A percentile compares a stretch with the other conserved stretches of the same genome.
These are phyloP conservation scores for Mythimna lalbum DNA, from an alignment of 2,888 invertebrate species.

Conservation along the genomic window DNA sequence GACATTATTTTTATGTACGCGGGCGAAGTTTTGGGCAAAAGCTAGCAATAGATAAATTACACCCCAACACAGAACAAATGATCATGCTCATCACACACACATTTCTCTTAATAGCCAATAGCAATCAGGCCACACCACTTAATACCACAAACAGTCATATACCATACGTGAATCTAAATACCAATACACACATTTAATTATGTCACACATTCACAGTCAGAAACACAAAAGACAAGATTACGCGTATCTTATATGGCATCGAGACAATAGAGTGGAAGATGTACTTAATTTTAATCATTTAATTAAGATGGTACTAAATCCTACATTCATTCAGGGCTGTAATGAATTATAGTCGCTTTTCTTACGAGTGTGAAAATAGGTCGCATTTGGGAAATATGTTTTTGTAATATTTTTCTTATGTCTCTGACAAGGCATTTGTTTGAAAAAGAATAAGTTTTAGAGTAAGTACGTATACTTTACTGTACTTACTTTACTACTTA, in stretches of 20 bases:
- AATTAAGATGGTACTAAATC: slow-evolving; percentile 52
- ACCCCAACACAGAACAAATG: no score
- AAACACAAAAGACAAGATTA: slow-evolving; percentile 39
- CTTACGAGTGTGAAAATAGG: slow-evolving; percentile 45
- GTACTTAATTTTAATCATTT: slow-evolving; percentile 48
- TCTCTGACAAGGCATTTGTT: slow-evolving; percentile 1
- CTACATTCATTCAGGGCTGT: slow-evolving; percentile 15
- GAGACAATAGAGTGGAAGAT: slow-evolving; percentile 28
- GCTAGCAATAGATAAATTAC: no score
- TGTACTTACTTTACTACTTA: no score
- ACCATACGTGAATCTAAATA: not conserved
- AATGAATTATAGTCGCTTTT: slow-evolving; percentile 45
- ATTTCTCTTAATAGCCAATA: no score
- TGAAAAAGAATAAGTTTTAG: not conserved
- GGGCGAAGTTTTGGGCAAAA: no score
- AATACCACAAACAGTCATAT: no score
- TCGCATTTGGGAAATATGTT: slow-evolving; percentile 47
- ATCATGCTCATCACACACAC: no score
- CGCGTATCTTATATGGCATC: slow-evolving; percentile 13
- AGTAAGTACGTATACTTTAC: no score
- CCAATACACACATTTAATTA: slow-evolving; percentile 13
- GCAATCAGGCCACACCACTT: no score
- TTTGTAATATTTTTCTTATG: slow-evolving; percentile 12
- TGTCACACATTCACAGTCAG: slow-evolving; percentile 5
- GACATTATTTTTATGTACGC: no score